These are phyloP conservation scores for Hepsetus odoe DNA, from an alignment of 2,113 vertebrate genomes.

Conservation along the genomic window DNA sequence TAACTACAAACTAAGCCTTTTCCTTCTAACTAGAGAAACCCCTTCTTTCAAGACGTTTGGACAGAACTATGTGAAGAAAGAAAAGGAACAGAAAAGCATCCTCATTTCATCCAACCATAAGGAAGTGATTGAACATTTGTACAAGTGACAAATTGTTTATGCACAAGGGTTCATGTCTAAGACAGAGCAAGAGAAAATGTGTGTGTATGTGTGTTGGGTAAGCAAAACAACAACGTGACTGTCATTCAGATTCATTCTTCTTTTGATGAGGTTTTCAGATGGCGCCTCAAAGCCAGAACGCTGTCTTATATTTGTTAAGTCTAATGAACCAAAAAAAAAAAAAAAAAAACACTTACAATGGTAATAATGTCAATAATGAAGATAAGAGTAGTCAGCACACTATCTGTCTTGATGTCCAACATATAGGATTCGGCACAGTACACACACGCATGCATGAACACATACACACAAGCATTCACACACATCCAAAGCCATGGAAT, in stretches of 20 bases:
- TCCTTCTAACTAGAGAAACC: constrained; percentile 1
- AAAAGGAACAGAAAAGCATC: constrained; percentile 12
- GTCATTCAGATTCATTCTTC: constrained; percentile 41
- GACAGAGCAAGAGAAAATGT: constrained; percentile 1
- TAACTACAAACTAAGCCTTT: background rate
- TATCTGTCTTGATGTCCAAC: constrained; percentile 15
- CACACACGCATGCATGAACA: constrained; percentile 28
- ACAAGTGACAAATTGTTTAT: constrained; percentile 21
- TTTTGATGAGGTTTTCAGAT: constrained; percentile 46
- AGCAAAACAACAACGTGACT: constrained; percentile 33
- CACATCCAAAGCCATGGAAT: constrained; percentile 32
- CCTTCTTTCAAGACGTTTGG: constrained; percentile 3
- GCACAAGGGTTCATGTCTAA: constrained; percentile 1
- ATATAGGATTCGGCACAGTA: constrained; percentile 10
- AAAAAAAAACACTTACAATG: constrained; percentile 61
- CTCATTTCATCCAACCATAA: background rate
- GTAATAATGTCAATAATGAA: background rate
- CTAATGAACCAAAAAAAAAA: constrained; percentile 44
- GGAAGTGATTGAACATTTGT: constrained; percentile 16
- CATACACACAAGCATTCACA: constrained; percentile 25
- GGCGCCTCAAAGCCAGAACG: background rate
- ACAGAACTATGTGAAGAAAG: constrained; percentile 14
- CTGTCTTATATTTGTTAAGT: constrained; percentile 9
- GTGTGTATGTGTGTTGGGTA: constrained; percentile 19
- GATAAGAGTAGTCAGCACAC: constrained; percentile 43